Conservation (phyloP, 2,888 invertebrate genomes). For the Orchesellides sinensis region DNA sequence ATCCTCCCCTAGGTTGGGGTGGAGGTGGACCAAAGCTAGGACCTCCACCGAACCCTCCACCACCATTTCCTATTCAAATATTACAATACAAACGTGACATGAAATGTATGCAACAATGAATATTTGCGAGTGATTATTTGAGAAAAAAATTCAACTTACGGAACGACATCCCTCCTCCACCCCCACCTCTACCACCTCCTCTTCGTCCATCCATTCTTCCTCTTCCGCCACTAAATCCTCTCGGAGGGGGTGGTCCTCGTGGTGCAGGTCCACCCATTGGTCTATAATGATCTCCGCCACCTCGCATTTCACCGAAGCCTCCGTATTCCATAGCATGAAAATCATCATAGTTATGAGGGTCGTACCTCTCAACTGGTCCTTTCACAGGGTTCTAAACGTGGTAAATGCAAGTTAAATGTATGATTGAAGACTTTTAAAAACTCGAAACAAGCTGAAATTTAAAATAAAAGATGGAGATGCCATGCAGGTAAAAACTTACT, state of each 20-base stretch:
- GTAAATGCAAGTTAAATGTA: conserved; percentile 2
- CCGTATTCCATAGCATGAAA: conserved; percentile 96
- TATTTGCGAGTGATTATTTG: neutral
- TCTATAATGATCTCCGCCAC: conserved; percentile 76
- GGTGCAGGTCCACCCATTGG: conserved; percentile 44
- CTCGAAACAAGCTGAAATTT: too few species aligned
- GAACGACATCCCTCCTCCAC: conserved; percentile 41
- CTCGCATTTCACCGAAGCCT: conserved; percentile 83
- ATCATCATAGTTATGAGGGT: conserved; percentile 97
- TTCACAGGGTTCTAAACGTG: conserved; percentile 86
- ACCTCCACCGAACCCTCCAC: conserved; percentile 44
- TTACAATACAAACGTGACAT: neutral
- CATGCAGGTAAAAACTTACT: too few species aligned
- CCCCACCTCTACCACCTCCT: conserved; percentile 59
- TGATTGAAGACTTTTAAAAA: too few species aligned
- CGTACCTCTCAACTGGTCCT: conserved; percentile 90
- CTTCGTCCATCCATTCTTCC: conserved; percentile 76
- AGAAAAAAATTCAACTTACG: conserved; percentile 18
- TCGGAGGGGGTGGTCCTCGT: conserved; percentile 62
- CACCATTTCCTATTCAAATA: conserved; percentile 44
- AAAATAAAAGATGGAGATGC: too few species aligned
- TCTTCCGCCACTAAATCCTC: conserved; percentile 76
- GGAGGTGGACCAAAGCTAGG: conserved; percentile 17
- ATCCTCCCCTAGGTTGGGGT: conserved; percentile 37
- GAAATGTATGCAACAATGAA: neutral